Conservation (phyloP, 2,797 vertebrate genomes). For the Sylvia borin region DNA sequence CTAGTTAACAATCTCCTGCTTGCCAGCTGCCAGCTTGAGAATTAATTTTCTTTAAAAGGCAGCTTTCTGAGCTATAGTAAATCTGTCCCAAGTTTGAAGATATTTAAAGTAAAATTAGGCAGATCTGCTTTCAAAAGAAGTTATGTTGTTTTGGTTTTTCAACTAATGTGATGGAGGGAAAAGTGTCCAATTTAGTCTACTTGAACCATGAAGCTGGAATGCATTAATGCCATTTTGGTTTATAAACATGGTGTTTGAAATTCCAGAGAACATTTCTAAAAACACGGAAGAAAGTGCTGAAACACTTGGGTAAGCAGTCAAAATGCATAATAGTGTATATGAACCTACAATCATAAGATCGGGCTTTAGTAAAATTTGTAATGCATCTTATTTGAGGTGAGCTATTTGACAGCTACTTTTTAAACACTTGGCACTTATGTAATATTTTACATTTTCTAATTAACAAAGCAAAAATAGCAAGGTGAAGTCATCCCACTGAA, state of each 20-base stretch:
- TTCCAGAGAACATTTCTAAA: not conserved
- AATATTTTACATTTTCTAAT: slow-evolving; percentile 54
- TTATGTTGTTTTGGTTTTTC: not conserved
- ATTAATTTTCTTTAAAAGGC: slow-evolving; percentile 15
- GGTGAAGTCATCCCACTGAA: slow-evolving; percentile 51
- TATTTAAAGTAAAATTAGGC: not conserved
- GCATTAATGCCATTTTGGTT: not conserved
- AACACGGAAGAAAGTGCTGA: not conserved
- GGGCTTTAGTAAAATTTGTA: not conserved
- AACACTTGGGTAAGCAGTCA: not conserved
- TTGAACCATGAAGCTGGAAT: not conserved
- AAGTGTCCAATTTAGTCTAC: not conserved
- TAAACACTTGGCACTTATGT: slow-evolving; percentile 39
- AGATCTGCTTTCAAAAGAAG: not conserved
- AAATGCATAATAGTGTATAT: not conserved
- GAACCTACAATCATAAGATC: not conserved
- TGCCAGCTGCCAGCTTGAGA: not conserved
- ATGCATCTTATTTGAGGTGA: not conserved
- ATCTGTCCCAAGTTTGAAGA: not conserved
- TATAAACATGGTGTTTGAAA: not conserved
- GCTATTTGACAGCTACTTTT: slow-evolving; percentile 17
- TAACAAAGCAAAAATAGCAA: slow-evolving; percentile 60
- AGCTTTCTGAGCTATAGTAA: not conserved
- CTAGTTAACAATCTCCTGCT: not conserved
- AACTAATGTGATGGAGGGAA: not conserved